A percentile compares a stretch with the other conserved stretches of the same genome.
Evolutionary conservation across 2,888 invertebrate genomes (phyloP).

Genomic region (Buathra laborator): DNA sequence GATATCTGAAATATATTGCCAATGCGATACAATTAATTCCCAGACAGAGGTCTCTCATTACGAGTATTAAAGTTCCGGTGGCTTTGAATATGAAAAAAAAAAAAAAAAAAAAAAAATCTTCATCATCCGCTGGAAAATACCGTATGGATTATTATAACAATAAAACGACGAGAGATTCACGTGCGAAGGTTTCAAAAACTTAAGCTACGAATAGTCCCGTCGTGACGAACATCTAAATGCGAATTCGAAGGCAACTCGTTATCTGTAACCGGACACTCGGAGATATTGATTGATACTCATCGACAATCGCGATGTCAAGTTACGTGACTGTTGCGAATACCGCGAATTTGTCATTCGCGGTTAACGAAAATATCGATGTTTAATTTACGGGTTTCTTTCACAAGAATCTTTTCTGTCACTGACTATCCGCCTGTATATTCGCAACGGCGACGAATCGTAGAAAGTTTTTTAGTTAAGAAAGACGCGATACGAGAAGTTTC

Average conservation of each 20-base stretch:
- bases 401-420: not conserved
- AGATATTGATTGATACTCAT: constrained; percentile 46
- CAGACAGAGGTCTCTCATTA: not conserved
- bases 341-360: not conserved
- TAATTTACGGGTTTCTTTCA: not conserved
- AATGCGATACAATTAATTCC: not conserved
- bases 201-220: not conserved
- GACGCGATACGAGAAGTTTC: not conserved
- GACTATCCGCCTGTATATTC: not conserved
- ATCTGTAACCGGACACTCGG: constrained; percentile 70
- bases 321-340: not conserved
- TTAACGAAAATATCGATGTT: not conserved
- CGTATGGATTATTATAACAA: not conserved
- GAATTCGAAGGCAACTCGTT: constrained; percentile 64
- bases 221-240: constrained; percentile 15
- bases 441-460: constrained; percentile 1
- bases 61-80: not conserved
- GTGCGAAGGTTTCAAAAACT: not conserved
- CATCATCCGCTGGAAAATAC: not conserved
- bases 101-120: not conserved
- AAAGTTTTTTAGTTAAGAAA: constrained; percentile 12
- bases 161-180: not conserved
- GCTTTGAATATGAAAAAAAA: not conserved
- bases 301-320: constrained; percentile 13
- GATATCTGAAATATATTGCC: not conserved